phyloP scores from a whole-genome alignment of 2,797 vertebrate genomes.

The Muraenolepis orangiensis region DNA sequence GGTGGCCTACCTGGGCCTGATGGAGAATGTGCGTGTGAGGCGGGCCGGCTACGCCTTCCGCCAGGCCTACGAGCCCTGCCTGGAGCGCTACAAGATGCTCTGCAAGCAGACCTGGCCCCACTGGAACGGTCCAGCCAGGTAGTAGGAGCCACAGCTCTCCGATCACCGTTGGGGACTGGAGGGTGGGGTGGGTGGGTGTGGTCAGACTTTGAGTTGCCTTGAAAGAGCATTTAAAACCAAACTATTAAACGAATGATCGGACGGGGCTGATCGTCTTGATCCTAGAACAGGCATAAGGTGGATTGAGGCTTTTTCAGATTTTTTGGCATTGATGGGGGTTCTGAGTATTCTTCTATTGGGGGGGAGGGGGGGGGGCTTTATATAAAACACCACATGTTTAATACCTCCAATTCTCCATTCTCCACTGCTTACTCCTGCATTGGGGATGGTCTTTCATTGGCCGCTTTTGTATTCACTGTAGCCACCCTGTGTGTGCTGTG shows the following conservation, averaged over 20 bases:
- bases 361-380: no score
- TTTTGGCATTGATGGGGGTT: constrained; percentile 31
- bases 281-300: not conserved
- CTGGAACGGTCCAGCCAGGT: constrained; percentile 93
- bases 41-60: constrained; percentile 95
- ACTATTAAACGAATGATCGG: not conserved
- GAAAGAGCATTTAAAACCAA: not conserved
- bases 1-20: constrained; percentile 88
- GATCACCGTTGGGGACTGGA: no score
- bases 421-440: not conserved
- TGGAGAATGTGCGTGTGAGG: constrained; percentile 94
- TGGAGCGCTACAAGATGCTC: constrained; percentile 98
- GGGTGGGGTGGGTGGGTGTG: no score
- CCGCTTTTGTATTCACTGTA: not conserved
- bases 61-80: constrained; percentile 89
- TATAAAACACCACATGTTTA: not conserved
- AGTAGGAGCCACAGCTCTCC: constrained; percentile 20
- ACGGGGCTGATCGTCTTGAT: not conserved
- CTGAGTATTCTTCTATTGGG: not conserved
- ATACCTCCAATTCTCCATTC: not conserved
- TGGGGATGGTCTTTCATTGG: not conserved
- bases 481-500: not conserved
- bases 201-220: not conserved
- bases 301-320: constrained; percentile 46
- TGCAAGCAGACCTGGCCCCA: constrained; percentile 96